Evolutionary conservation across 2,888 invertebrate species (phyloP).

Genomic region (Luffia ferchaultella): DNA sequence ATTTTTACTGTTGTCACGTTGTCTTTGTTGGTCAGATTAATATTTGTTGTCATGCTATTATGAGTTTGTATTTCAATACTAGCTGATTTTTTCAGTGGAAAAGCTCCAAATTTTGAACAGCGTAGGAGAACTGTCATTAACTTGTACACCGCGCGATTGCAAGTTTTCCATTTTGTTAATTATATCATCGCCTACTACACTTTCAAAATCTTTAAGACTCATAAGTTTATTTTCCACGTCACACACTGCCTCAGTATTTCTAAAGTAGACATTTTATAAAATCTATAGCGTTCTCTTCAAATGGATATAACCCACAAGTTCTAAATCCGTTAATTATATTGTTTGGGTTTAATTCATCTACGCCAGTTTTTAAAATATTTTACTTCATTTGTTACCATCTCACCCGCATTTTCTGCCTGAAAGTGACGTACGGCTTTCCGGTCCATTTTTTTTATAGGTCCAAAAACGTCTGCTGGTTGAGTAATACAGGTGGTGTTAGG

Average conservation of each 20-base stretch:
- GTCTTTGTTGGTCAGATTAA: background rate
- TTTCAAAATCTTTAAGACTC: background rate
- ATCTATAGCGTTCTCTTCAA: background rate
- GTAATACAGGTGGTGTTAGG: background rate
- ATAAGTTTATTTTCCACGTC: background rate
- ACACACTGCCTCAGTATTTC: background rate
- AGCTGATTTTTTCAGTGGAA: background rate
- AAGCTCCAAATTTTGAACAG: background rate
- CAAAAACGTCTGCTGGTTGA: background rate
- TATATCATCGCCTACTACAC: background rate
- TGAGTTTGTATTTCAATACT: background rate
- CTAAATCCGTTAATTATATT: background rate
- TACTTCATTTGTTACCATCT: background rate
- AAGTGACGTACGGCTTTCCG: background rate
- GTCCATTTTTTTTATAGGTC: background rate
- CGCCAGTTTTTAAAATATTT: background rate
- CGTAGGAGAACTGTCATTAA: background rate
- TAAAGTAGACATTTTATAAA: background rate
- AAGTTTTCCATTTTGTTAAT: background rate
- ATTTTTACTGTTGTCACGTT: background rate
- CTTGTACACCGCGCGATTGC: background rate
- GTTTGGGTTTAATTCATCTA: background rate
- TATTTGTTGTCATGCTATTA: background rate
- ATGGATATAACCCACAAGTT: background rate
- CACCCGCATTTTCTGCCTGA: background rate